Percentiles rank a stretch among this genome's conserved stretches.
Conservation (phyloP, 2,113 vertebrate genomes). For the Zosterops lateralis region DNA sequence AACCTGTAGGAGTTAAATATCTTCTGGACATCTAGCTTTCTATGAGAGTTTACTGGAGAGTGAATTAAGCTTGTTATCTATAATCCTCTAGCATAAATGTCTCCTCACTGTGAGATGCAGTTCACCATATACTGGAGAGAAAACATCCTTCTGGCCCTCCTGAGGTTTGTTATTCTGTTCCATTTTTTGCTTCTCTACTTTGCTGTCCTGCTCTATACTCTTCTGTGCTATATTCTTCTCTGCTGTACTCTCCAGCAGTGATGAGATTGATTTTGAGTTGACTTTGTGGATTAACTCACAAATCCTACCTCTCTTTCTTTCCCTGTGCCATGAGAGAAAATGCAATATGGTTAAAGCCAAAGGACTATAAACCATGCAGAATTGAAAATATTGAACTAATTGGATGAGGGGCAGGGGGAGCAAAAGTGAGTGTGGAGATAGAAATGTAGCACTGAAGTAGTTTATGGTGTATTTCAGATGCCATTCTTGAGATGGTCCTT, state of each 20-base stretch:
- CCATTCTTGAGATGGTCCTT: neutral
- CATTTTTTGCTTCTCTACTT: neutral
- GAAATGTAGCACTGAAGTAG: neutral
- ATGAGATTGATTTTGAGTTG: neutral
- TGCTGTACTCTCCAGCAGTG: neutral
- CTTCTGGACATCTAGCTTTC: neutral
- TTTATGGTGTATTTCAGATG: neutral
- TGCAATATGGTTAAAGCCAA: neutral
- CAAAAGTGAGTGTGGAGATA: neutral
- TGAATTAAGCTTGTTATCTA: neutral
- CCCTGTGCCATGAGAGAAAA: neutral
- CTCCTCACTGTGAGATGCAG: neutral
- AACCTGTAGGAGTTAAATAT: neutral
- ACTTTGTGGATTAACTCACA: neutral
- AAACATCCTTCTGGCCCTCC: neutral
- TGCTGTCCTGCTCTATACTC: neutral
- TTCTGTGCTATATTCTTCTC: neutral
- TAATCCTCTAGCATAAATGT: neutral
- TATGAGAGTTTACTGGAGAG: neutral
- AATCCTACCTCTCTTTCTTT: neutral
- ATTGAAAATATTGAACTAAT: neutral
- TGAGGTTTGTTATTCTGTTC: neutral
- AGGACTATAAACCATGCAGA: neutral
- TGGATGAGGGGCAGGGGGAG: fast-evolving
- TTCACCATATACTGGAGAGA: neutral